Conservation (phyloP, 37 sponge, comb jelly and placozoan species). For the Hormiphora californensis region DNA sequence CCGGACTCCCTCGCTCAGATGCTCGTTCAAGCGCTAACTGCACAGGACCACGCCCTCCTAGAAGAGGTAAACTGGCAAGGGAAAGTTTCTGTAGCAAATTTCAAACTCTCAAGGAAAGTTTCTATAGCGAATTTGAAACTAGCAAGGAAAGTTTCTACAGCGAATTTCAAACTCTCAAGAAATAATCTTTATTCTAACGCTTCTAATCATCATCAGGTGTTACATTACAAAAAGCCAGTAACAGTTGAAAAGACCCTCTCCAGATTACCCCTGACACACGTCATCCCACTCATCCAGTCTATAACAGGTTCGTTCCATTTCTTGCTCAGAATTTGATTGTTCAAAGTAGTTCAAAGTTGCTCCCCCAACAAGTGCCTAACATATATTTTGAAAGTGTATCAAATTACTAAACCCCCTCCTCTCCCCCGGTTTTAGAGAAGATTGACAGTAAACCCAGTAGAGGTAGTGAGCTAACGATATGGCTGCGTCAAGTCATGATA, state of each 20-base stretch:
- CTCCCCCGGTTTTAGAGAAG: neutral
- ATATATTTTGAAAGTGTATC: neutral
- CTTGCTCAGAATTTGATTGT: neutral
- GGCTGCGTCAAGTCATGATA: conserved; percentile 17
- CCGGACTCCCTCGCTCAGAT: conserved; percentile 52
- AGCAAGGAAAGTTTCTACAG: no score
- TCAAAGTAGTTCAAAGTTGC: neutral
- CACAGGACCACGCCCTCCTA: conserved; percentile 50
- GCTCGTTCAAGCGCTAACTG: conserved; percentile 37
- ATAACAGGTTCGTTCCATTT: neutral
- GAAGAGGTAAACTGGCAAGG: no score
- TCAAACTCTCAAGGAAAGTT: no score
- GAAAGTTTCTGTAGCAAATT: no score
- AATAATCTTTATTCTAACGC: no score
- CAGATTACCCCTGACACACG: conserved; percentile 6
- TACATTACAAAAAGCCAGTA: conserved; percentile 42
- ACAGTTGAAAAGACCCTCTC: conserved; percentile 44
- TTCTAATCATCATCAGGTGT: no score
- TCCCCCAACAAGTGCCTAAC: neutral
- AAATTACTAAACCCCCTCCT: neutral
- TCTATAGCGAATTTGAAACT: no score
- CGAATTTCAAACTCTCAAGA: no score
- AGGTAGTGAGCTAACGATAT: conserved; percentile 34
- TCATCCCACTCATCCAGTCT: conserved; percentile 29
- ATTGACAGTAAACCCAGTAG: conserved; percentile 23